phyloP scores from a whole-genome alignment of 2,888 invertebrate species.

The Fragum fragum region DNA sequence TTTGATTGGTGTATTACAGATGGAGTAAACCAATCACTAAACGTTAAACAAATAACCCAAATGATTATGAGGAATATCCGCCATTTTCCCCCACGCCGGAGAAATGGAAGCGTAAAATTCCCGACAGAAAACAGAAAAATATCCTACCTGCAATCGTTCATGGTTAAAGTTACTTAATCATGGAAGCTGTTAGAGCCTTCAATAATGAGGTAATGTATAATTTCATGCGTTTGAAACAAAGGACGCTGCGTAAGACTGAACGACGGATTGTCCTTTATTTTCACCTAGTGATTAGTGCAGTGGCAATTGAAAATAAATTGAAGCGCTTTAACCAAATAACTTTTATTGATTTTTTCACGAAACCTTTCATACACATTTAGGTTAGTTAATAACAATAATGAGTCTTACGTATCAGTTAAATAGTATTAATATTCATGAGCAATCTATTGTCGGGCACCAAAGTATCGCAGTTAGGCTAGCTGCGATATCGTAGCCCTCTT shows the following conservation, averaged over 20 bases:
- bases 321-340: no score
- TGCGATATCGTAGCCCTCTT: no score
- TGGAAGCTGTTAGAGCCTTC: conserved; percentile 95
- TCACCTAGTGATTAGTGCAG: no score
- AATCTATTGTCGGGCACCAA: no score
- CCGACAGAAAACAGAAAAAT: conserved; percentile 10
- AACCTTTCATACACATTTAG: no score
- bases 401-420: no score
- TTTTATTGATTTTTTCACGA: no score
- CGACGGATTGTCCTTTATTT: background rate
- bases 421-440: no score
- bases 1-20: conserved; percentile 47
- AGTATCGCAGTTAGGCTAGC: no score
- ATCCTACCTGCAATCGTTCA: background rate
- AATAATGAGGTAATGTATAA: conserved; percentile 92
- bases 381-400: no score
- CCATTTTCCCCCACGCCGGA: conserved; percentile 79
- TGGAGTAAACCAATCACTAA: conserved; percentile 65
- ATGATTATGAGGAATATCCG: conserved; percentile 72
- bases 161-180: conserved; percentile 82
- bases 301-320: no score
- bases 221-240: background rate
- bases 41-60: conserved; percentile 20
- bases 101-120: conserved; percentile 33
- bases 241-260: background rate